Evolutionary conservation across 1,140 invertebrate genomes (phyloP).

Genomic region (Drosophila leontia): DNA sequence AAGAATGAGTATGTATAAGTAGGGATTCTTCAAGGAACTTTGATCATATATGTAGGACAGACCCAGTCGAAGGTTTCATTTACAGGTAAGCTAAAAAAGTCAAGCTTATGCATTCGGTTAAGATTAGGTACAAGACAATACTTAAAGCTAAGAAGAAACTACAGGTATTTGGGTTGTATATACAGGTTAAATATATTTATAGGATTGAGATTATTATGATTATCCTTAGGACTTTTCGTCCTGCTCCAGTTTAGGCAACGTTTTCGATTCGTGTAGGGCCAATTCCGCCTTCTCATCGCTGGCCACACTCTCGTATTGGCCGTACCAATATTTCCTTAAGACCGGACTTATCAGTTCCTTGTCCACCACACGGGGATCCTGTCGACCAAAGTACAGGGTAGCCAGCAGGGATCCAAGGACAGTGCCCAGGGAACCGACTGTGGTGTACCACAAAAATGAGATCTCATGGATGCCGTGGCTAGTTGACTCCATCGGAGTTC

Average conservation of each 20-base stretch:
- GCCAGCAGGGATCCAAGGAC: constrained; percentile 55
- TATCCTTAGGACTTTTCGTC: constrained; percentile 6
- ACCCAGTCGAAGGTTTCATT: constrained; percentile 20
- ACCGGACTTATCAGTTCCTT: constrained; percentile 56
- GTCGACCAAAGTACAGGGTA: constrained; percentile 63
- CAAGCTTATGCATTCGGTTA: constrained; percentile 18
- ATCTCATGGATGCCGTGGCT: constrained; percentile 57
- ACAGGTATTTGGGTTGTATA: constrained; percentile 1
- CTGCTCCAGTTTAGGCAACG: constrained; percentile 24
- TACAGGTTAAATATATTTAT: constrained; percentile 17
- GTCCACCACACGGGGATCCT: constrained; percentile 60
- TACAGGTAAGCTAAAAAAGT: constrained; percentile 13
- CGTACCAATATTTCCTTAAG: constrained; percentile 61
- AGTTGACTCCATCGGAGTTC: constrained; percentile 2
- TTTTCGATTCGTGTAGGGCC: constrained; percentile 19
- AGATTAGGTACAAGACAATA: not conserved
- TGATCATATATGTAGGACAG: constrained; percentile 3
- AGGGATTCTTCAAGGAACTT: constrained; percentile 12
- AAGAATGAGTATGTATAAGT: constrained; percentile 75
- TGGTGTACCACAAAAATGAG: constrained; percentile 86
- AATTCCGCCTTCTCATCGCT: constrained; percentile 22
- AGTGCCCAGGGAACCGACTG: constrained; percentile 57
- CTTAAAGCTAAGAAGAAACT: constrained; percentile 33
- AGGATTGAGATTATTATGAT: not conserved
- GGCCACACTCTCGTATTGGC: constrained; percentile 50